Percentiles rank a stretch among this genome's conserved stretches.
Conservation (phyloP, 2,113 vertebrate species). For the Mirza zaza region DNA sequence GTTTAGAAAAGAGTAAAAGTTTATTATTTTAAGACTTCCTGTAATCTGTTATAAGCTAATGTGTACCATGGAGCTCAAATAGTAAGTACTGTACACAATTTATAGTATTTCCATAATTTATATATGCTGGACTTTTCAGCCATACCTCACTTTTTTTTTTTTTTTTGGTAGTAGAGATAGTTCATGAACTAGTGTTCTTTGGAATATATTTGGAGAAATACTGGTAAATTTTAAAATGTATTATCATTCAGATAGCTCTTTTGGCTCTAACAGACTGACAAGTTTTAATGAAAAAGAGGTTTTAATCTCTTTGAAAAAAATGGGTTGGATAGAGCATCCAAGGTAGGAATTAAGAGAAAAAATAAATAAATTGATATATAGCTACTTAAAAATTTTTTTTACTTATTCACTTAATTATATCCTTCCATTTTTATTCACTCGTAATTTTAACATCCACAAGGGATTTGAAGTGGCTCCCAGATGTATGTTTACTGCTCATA, state of each 20-base stretch:
- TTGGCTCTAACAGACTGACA: background rate
- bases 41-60: background rate
- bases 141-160: background rate
- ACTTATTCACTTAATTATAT: background rate
- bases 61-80: background rate
- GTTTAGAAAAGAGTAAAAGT: background rate
- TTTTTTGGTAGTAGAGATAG: background rate
- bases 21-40: background rate
- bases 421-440: background rate
- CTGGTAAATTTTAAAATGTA: background rate
- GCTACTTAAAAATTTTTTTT: background rate
- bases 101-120: background rate
- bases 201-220: background rate
- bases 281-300: conserved; percentile 9
- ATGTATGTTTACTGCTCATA: background rate
- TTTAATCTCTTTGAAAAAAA: conserved; percentile 27
- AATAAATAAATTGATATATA: background rate
- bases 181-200: background rate
- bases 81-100: background rate
- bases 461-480: background rate
- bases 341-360: background rate
- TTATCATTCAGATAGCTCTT: background rate
- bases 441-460: background rate
- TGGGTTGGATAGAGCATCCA: background rate
- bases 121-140: background rate